A percentile compares a stretch with the other conserved stretches of the same genome.
Evolutionary conservation across 2,113 vertebrate species (phyloP).

Genomic region (Ageneiosus marmoratus): DNA sequence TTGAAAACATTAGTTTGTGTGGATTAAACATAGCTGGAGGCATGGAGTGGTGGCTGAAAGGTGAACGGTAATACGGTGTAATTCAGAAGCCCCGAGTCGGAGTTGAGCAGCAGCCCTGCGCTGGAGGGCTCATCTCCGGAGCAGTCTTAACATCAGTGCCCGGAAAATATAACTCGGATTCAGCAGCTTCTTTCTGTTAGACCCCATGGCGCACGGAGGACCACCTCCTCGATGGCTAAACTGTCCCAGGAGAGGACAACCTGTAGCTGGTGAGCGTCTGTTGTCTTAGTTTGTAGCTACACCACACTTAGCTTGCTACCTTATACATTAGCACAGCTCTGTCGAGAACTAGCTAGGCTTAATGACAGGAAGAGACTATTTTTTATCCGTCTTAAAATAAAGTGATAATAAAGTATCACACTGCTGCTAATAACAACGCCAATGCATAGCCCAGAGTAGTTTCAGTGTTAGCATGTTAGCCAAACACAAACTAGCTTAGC

Average conservation of each 20-base stretch:
- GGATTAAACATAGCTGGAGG: too few species aligned
- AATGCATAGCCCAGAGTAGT: neutral
- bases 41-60: neutral
- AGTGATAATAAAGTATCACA: neutral
- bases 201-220: constrained; percentile 84
- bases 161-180: too few species aligned
- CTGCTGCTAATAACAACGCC: neutral
- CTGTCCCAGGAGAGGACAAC: constrained; percentile 91
- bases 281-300: neutral
- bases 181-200: neutral
- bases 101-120: constrained; percentile 41
- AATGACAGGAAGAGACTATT: too few species aligned
- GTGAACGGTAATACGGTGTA: too few species aligned
- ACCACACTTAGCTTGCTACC: neutral
- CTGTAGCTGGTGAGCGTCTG: constrained; percentile 85
- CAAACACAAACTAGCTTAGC: constrained; percentile 3
- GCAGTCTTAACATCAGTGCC: neutral
- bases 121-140: constrained; percentile 31
- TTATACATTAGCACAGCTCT: neutral
- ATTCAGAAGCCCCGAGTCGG: constrained; percentile 37
- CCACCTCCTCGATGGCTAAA: constrained; percentile 92
- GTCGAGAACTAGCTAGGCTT: neutral
- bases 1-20: too few species aligned
- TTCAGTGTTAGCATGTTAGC: constrained; percentile 3
- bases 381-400: neutral